These are phyloP conservation scores for Axea sp. DNA, from an alignment of 2,888 invertebrate genomes.

Conservation along the genomic window DNA sequence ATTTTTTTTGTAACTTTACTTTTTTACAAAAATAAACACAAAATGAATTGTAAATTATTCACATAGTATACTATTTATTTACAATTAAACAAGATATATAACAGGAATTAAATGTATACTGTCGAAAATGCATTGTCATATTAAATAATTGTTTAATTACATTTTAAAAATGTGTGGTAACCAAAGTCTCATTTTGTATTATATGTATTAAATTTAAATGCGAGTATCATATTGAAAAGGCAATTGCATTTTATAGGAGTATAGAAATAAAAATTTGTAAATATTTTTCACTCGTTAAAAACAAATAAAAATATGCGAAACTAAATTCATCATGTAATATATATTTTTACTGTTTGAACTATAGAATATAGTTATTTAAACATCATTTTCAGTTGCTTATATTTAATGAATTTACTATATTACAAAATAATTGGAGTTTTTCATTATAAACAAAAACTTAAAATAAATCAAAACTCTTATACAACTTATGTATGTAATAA, in stretches of 20 bases:
- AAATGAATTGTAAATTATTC: not conserved
- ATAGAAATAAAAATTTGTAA: constrained; percentile 42
- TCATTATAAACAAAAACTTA: too few species aligned
- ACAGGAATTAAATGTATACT: constrained; percentile 10
- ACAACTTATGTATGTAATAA: too few species aligned
- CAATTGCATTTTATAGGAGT: constrained; percentile 36
- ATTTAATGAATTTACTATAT: too few species aligned
- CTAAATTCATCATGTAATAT: too few species aligned
- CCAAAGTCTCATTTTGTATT: constrained; percentile 51
- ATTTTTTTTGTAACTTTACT: too few species aligned
- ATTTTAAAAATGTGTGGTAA: constrained; percentile 28
- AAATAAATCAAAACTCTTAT: too few species aligned
- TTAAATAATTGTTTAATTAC: constrained; percentile 23
- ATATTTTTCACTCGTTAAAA: constrained; percentile 51
- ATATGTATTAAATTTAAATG: constrained; percentile 34
- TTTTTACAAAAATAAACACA: too few species aligned
- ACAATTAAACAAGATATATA: not conserved
- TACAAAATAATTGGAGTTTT: too few species aligned
- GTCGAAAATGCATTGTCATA: constrained; percentile 21
- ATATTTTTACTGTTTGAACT: too few species aligned
- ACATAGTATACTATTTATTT: not conserved
- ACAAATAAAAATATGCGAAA: too few species aligned
- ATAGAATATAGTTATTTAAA: too few species aligned
- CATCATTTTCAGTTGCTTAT: too few species aligned
- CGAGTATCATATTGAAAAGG: constrained; percentile 10